Evolutionary conservation across 2,797 vertebrate species (phyloP).

Genomic region (Luscinia luscinia): DNA sequence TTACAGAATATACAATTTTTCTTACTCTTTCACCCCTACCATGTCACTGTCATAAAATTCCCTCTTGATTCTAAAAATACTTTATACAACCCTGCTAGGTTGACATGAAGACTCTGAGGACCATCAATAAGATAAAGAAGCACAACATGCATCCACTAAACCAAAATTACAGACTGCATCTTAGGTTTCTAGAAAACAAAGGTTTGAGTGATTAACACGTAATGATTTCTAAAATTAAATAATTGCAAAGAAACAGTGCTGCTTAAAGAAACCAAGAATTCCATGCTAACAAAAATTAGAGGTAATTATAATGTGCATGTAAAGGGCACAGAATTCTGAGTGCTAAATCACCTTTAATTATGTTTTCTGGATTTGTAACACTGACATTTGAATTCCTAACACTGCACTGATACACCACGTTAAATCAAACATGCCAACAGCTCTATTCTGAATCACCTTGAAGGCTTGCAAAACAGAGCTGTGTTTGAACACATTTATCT

Average conservation of each 20-base stretch:
- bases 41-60: background rate
- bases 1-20: background rate
- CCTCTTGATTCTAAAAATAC: background rate
- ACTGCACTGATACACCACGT: background rate
- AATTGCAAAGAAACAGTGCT: conserved; percentile 34
- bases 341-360: conserved; percentile 56
- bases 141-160: background rate
- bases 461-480: conserved; percentile 35
- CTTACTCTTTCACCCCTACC: background rate
- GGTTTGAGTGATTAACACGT: background rate
- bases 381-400: conserved; percentile 54
- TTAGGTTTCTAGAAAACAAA: conserved; percentile 25
- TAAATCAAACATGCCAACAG: conserved; percentile 51
- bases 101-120: background rate
- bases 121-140: background rate
- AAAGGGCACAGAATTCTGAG: conserved; percentile 42
- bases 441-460: conserved; percentile 61
- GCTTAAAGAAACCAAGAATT: background rate
- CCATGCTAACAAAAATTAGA: conserved; percentile 47
- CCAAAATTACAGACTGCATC: background rate
- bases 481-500: conserved; percentile 58
- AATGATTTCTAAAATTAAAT: conserved; percentile 50
- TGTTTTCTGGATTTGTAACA: conserved; percentile 45
- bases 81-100: background rate
- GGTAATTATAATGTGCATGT: conserved; percentile 7